Evolutionary conservation across 2,797 vertebrate species (phyloP), one percentile per base, ranked within the genome.

Genomic region (Protosalanx chinensis): DNA sequence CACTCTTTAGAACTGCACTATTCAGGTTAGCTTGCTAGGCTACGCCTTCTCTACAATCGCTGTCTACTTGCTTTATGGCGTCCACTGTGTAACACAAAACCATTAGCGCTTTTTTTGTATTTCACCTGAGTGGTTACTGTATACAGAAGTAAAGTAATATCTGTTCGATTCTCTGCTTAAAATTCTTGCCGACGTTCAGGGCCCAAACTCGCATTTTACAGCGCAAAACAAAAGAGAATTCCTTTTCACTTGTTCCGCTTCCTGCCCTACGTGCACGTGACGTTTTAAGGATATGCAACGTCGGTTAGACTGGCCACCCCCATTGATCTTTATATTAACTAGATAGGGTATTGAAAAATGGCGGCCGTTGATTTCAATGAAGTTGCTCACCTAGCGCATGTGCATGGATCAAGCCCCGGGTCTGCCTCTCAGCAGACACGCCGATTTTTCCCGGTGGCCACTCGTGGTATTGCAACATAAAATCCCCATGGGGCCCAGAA

Each of bases 171-270:
- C 41, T 46, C 41, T 46, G 41, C 41, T 12, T 46, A 46, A 12
- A 46, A 46, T 46, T 46, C 41, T 46, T 46, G 13, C 41, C 18
- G 51, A n/a, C 51, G 51, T 56, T 56, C 51, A 27, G 23, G 23
- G 23, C 23, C 23, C 1, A 56, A 67, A 5, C 15, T 56, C 2
- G 16, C 46, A 15, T 51, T 53, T 27, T 64, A 64, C 20, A 15
- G 1, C 18, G 2, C n/a, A 64, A 56, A 62, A 35, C 70, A 67
- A 81, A 79, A 81, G 29, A 30, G 8, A 6, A 53, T 32, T 30
- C 27, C 27, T 29, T 13, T 46, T 8, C 41, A 67, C 46, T 89
- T 46, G 72, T 66, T 83, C 74, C 72, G 74, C 76, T 79, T 84
- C 78, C 82, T 78, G 68, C 15, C 73, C 12, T n/a, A 6, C 51